phyloP scores from a whole-genome alignment of 2,797 vertebrate species.

The Geotrypetes seraphini region DNA sequence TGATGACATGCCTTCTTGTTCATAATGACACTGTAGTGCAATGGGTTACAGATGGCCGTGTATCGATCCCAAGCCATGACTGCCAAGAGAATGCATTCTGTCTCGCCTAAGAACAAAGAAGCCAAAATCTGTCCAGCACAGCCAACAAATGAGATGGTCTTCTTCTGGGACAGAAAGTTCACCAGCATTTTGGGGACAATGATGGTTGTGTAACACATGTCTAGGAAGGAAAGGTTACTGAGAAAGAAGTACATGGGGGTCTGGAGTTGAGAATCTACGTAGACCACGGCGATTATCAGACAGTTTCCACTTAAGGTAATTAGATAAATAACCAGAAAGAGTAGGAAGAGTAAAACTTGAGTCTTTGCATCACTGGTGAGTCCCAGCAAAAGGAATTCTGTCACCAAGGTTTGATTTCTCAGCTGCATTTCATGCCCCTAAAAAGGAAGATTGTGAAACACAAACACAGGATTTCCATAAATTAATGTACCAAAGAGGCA shows the following conservation, averaged over 20 bases:
- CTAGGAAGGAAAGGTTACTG: too few relatives aligned
- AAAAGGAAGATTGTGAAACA: too few relatives aligned
- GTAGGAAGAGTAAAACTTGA: not conserved
- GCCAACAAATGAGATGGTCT: not conserved
- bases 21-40: not conserved
- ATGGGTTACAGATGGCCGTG: not conserved
- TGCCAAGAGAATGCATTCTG: not conserved
- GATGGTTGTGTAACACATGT: too few relatives aligned
- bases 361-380: not conserved
- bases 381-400: not conserved
- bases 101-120: not conserved
- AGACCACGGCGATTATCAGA: not conserved
- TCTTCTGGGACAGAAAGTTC: not conserved
- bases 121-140: not conserved
- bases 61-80: not conserved
- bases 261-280: too few relatives aligned
- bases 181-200: too few relatives aligned
- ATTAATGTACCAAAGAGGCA: too few relatives aligned
- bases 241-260: too few relatives aligned
- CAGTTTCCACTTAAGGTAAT: not conserved
- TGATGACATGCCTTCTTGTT: not conserved
- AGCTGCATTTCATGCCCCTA: not conserved
- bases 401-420: not conserved
- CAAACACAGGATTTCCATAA: too few relatives aligned
- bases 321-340: not conserved